phyloP scores from a whole-genome alignment of 2,113 vertebrate species.

The Lathamus discolor region DNA sequence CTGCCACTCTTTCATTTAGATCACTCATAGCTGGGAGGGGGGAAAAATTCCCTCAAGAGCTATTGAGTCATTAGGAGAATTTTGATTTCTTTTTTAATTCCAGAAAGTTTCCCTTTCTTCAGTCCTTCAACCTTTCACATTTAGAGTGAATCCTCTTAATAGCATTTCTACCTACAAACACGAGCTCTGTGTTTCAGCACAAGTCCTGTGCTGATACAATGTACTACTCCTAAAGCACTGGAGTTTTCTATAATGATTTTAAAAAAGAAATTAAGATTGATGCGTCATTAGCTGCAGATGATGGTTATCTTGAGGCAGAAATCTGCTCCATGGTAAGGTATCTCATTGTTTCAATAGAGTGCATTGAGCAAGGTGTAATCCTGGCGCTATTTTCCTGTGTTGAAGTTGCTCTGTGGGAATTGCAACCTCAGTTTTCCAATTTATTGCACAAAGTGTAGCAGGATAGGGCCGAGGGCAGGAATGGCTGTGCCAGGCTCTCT shows the following conservation, averaged over 20 bases:
- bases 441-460: background rate
- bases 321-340: background rate
- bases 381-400: background rate
- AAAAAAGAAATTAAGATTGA: background rate
- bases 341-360: background rate
- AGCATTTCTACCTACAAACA: background rate
- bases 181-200: background rate
- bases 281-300: background rate
- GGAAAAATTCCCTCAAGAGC: background rate
- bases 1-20: conserved; percentile 44
- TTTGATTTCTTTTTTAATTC: background rate
- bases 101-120: background rate
- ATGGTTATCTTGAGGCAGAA: background rate
- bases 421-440: background rate
- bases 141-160: background rate
- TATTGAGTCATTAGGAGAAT: background rate
- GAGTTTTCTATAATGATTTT: background rate
- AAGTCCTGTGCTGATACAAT: background rate
- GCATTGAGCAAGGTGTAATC: background rate
- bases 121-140: background rate
- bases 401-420: background rate
- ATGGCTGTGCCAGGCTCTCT: background rate
- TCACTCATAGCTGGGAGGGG: background rate
- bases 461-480: accelerated
- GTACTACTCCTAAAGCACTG: background rate